Base-by-base conservation (phyloP, 1,140 invertebrate species). In the Aphidius ervi region DNA sequence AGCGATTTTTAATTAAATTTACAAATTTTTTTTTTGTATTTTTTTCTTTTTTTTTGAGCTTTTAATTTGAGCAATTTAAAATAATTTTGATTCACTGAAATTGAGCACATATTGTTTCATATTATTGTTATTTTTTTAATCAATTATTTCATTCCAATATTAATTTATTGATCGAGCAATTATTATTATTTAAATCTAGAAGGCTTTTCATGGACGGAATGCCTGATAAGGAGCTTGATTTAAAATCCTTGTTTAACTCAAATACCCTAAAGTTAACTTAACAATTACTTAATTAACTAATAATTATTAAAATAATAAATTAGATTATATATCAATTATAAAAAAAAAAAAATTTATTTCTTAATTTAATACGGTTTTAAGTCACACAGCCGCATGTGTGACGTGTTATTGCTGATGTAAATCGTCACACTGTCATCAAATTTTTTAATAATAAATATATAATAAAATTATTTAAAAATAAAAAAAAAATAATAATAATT, bases 311-410 rank as follows among this genome's bases (percentile, higher is more conserved):
- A 37, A 10, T 9, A 43, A 10, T 16, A 16, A 40, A 50, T 50
- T 42, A 16, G 16, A 43, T 9, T 50, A 52, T 42, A 5, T 9
- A 42, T 4, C n/a, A 39, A 16, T 46, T 20, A 39, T 23, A 45
- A 37, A 9, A 41, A 5, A 49, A 49, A 37, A 10, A 41, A 49
- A 16, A 49, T 39, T 49, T 58, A 6, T 41, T 64, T 55, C 40
- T 57, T 63, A 65, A 70, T 61, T 58, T 42, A 39, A 9, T 3
- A 10, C 7, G 9, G 9, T 7, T 64, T 72, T 71, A 71, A 72
- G 70, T 72, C 67, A 64, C 70, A 72, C 69, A 72, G 69, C 70
- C 70, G 69, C 69, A 65, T 49, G 67, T 67, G 70, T 69, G 57
- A 62, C 59, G 62, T 31, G 4, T 31, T 31, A 64, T 61, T 65